Evolutionary conservation across 2,797 vertebrate species (phyloP).

Genomic region (Hyperoplus immaculatus): DNA sequence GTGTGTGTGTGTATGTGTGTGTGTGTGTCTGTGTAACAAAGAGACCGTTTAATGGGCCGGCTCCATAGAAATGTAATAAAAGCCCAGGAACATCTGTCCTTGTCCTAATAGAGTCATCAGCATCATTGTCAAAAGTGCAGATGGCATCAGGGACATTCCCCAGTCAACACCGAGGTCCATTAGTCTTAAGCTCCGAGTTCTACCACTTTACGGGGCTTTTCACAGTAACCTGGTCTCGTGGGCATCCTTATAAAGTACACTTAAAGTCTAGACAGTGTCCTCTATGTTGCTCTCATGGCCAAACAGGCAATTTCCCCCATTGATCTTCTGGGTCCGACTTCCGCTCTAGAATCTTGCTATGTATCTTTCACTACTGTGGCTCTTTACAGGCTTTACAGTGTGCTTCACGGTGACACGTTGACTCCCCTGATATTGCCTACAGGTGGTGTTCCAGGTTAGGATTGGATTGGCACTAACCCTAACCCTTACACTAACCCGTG

Average conservation of each 20-base stretch:
- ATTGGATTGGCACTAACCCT: too few species aligned
- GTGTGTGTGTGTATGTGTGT: too few species aligned
- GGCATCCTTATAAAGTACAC: slow-evolving; percentile 76
- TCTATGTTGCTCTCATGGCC: slow-evolving; percentile 63
- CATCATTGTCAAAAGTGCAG: slow-evolving; percentile 61
- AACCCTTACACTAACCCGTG: too few species aligned
- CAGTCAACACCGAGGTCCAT: slow-evolving; percentile 69
- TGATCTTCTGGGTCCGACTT: slow-evolving; percentile 48
- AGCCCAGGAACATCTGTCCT: slow-evolving; percentile 26
- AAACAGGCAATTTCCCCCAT: slow-evolving; percentile 67
- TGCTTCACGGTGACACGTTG: slow-evolving; percentile 16
- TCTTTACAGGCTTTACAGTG: slow-evolving; percentile 24
- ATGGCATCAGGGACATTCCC: slow-evolving; percentile 67
- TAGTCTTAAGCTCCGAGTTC: slow-evolving; percentile 69
- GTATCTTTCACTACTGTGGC: slow-evolving; percentile 48
- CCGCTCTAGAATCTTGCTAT: slow-evolving; percentile 15
- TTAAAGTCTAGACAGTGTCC: slow-evolving; percentile 80
- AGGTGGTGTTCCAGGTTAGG: slow-evolving; percentile 18
- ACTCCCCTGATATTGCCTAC: slow-evolving; percentile 22
- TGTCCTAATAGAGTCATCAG: slow-evolving; percentile 52
- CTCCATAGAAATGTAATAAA: slow-evolving; percentile 25
- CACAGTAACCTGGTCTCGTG: slow-evolving; percentile 70
- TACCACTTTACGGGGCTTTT: slow-evolving; percentile 73
- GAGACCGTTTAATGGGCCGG: not conserved
- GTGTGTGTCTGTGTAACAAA: not conserved